Evolutionary conservation across 1,140 invertebrate genomes (phyloP).

Genomic region (Hyphantria cunea): DNA sequence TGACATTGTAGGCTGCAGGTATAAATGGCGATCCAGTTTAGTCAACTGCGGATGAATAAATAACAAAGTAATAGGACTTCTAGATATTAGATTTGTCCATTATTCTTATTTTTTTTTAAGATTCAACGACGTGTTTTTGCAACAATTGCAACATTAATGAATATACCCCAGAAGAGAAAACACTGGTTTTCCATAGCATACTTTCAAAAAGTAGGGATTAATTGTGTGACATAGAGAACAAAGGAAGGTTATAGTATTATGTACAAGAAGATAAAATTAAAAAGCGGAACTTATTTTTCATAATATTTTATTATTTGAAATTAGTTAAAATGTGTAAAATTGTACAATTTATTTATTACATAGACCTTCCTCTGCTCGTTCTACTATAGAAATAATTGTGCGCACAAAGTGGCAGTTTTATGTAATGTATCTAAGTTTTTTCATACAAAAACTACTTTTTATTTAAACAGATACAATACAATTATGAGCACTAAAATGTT

Average conservation of each 20-base stretch:
- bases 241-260: conserved; percentile 13
- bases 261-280: conserved; percentile 8
- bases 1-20: too few species aligned
- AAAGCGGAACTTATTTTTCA: conserved; percentile 13
- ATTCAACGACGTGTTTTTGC: not conserved
- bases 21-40: too few species aligned
- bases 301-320: conserved; percentile 26
- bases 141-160: too few species aligned
- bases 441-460: conserved; percentile 1
- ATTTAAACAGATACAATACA: not conserved
- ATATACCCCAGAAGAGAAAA: not conserved
- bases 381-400: conserved; percentile 20
- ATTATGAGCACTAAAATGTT: conserved; percentile 8
- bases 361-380: conserved; percentile 27
- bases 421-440: not conserved
- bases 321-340: conserved; percentile 26
- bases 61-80: too few species aligned
- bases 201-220: not conserved
- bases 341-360: conserved; percentile 27
- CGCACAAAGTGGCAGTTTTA: conserved; percentile 12
- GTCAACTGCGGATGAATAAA: too few species aligned
- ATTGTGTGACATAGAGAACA: conserved; percentile 2
- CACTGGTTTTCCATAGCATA: not conserved
- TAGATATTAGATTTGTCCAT: not conserved
- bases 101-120: not conserved